Evolutionary conservation across 2,113 vertebrate species (phyloP), one percentile per base, ranked within the genome.

Genomic region (Prochilodus magdalenae): DNA sequence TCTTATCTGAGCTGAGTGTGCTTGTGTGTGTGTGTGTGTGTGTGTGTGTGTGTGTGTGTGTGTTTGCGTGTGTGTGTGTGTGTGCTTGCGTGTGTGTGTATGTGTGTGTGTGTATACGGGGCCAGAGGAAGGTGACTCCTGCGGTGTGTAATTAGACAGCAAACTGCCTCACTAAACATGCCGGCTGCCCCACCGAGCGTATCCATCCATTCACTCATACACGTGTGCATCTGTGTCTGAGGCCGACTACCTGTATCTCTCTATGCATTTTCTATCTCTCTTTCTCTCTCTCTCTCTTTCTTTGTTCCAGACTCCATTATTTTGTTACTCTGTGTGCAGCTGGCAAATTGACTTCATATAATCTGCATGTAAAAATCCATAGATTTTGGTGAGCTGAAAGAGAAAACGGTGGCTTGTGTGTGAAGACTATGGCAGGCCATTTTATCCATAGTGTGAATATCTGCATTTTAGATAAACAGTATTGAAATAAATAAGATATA

Each of bases 101-200:
- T 29, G 40, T 73, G 36, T 73, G 70, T 81, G 26, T 65, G 40
- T 73, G 69, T 49, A 55, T n/a, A 27, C 24, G 7, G 18, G 88
- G 90, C 87, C 84, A 82, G 84, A 85, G 86, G 88, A 94, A 93
- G 93, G 93, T 93, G 91, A 93, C 91, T 94, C 92, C 91, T 90
- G 91, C 91, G 86, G 92, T 84, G 89, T 90, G 88, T 93, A 94
- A 94, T 93, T 93, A 94, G 92, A 92, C 91, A 91, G 91, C 90
- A 94, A 94, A 94, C 92, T 90, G 90, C 85, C 87, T 92, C 90
- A 84, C 91, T 91, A 91, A 92, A 92, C 88, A 91, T 87, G 89
- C 85, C 76, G 4, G 87, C 89, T 82, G 85, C 83, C 92, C 90
- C 79, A 85, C 90, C 88, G 90, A 81, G 90, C 3, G 4, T 84